Evolutionary conservation across 2,797 vertebrate genomes (phyloP).

Genomic region (Diplodus puntazzo): DNA sequence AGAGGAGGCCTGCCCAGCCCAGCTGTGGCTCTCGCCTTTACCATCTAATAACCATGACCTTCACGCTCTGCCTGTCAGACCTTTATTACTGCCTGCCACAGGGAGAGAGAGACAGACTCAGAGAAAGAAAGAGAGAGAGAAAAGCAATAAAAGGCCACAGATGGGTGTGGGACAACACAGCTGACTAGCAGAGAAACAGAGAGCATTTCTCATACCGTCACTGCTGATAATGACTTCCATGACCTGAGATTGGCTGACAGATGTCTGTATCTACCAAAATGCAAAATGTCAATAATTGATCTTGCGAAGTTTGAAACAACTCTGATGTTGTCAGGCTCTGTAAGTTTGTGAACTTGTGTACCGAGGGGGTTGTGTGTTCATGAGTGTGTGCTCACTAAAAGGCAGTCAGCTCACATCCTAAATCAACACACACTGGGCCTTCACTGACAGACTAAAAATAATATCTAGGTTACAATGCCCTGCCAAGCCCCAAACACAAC

Average conservation of each 20-base stretch:
- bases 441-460: slow-evolving; percentile 82
- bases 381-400: slow-evolving; percentile 18
- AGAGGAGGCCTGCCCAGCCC: slow-evolving; percentile 73
- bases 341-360: slow-evolving; percentile 40
- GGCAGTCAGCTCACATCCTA: slow-evolving; percentile 71
- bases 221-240: slow-evolving; percentile 63
- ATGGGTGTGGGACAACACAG: slow-evolving; percentile 78
- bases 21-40: slow-evolving; percentile 83
- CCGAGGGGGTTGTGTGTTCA: slow-evolving; percentile 14
- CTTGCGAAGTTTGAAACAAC: slow-evolving; percentile 31
- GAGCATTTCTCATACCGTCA: slow-evolving; percentile 75
- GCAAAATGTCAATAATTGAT: slow-evolving; percentile 31
- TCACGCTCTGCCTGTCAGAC: slow-evolving; percentile 81
- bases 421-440: slow-evolving; percentile 69
- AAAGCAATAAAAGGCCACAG: slow-evolving; percentile 78
- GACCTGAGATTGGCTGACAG: slow-evolving; percentile 65
- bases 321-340: slow-evolving; percentile 22
- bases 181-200: slow-evolving; percentile 71
- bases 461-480: slow-evolving; percentile 83
- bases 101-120: slow-evolving; percentile 31
- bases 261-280: slow-evolving; percentile 41
- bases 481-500: slow-evolving; percentile 80
- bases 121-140: slow-evolving; percentile 52
- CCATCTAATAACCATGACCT: slow-evolving; percentile 84
- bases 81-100: slow-evolving; percentile 81